These are phyloP conservation scores for Dendrophyllia cribrosa DNA, from an alignment of 64 coral and sea anemone species.

Conservation along the genomic window DNA sequence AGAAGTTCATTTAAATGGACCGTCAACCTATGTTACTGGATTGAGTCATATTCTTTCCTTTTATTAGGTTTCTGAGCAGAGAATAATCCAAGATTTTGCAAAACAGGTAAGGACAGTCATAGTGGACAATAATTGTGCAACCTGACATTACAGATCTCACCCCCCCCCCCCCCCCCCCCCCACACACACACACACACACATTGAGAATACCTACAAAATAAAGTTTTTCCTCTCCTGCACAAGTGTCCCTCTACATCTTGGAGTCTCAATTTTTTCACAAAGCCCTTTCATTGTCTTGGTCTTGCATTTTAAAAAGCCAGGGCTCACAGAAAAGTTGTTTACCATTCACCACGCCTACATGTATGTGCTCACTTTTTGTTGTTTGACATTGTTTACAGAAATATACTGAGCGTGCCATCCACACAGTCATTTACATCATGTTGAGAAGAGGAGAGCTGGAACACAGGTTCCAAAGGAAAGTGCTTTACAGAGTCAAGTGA, in stretches of 20 bases:
- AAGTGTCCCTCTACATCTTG: too few relatives aligned
- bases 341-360: too few relatives aligned
- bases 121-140: background rate
- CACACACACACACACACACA: too few relatives aligned
- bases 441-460: conserved; percentile 94
- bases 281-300: too few relatives aligned
- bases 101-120: conserved; percentile 73
- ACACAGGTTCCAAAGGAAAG: conserved; percentile 96
- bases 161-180: too few relatives aligned
- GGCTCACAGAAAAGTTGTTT: too few relatives aligned
- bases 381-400: conserved; percentile 65
- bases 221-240: too few relatives aligned
- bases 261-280: too few relatives aligned
- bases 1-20: too few relatives aligned
- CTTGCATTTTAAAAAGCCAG: too few relatives aligned
- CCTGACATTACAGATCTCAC: background rate
- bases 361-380: background rate
- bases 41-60: background rate
- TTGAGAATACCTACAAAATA: too few relatives aligned
- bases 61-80: conserved; percentile 92
- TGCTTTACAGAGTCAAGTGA: conserved; percentile 90
- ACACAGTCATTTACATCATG: conserved; percentile 96
- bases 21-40: too few relatives aligned
- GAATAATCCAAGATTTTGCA: conserved; percentile 93
- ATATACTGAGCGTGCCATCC: conserved; percentile 92